Evolutionary conservation across 2,113 vertebrate species (phyloP).

Genomic region (Pseudopipra pipra): DNA sequence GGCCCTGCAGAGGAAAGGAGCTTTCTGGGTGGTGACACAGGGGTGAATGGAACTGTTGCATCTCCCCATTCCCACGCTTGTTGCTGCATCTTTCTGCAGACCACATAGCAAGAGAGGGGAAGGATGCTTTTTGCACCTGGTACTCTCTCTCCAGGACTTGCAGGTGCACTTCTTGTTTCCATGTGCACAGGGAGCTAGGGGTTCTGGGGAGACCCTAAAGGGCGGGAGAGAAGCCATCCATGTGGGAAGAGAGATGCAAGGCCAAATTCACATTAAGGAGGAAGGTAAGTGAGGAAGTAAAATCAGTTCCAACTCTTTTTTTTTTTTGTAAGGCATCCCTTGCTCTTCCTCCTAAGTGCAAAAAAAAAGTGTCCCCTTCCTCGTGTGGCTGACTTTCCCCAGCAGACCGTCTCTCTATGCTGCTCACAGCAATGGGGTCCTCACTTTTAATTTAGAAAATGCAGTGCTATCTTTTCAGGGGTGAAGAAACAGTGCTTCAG

Average conservation of each 20-base stretch:
- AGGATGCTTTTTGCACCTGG: neutral
- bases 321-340: neutral
- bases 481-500: neutral
- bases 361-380: neutral
- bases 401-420: neutral
- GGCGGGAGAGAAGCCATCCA: neutral
- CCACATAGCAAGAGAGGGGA: neutral
- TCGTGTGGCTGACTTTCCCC: neutral
- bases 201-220: neutral
- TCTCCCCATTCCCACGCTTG: accelerated
- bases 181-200: accelerated
- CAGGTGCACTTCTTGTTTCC: neutral
- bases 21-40: neutral
- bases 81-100: neutral
- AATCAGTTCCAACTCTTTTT: neutral
- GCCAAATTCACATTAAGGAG: neutral
- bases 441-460: neutral
- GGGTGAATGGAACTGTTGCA: neutral
- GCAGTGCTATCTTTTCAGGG: neutral
- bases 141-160: neutral
- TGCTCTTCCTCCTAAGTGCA: neutral
- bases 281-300: neutral
- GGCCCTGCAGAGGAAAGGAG: neutral
- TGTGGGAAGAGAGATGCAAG: neutral
- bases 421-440: neutral